phyloP scores from a whole-genome alignment of 92 coral and sea anemone genomes.

The Nematostella vectensis region DNA sequence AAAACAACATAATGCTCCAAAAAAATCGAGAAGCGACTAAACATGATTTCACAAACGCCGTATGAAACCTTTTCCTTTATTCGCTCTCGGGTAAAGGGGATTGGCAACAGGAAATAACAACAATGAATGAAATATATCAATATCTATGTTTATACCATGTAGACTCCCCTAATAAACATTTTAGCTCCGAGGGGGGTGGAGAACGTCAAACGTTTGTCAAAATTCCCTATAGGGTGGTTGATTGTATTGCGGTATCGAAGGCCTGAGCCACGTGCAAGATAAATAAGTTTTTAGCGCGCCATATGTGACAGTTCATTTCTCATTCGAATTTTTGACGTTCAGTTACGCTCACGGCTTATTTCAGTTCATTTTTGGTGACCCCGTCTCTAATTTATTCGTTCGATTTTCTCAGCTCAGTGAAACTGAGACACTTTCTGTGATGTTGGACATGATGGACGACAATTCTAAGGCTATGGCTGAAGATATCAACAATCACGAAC shows the following conservation, averaged over 20 bases:
- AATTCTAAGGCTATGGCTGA: conserved; percentile 44
- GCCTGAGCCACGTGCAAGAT: conserved; percentile 83
- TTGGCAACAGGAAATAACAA: neutral
- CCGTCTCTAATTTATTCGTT: conserved; percentile 71
- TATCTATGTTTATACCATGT: neutral
- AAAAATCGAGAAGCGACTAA: neutral
- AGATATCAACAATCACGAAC: conserved; percentile 52
- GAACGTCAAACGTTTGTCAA: too few relatives aligned
- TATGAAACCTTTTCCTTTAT: neutral
- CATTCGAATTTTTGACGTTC: conserved; percentile 97
- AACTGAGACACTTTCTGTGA: conserved; percentile 17
- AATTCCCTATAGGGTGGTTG: conserved; percentile 39
- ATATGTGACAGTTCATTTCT: conserved; percentile 95
- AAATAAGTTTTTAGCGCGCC: conserved; percentile 90
- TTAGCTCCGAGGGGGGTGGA: too few relatives aligned
- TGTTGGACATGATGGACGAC: conserved; percentile 88
- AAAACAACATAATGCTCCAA: neutral
- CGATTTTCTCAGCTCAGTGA: conserved; percentile 36
- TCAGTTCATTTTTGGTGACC: conserved; percentile 73
- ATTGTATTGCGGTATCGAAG: conserved; percentile 28
- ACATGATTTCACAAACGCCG: neutral
- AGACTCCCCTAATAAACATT: too few relatives aligned
- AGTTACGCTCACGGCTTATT: conserved; percentile 63
- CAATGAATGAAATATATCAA: neutral
- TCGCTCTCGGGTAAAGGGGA: neutral